A percentile compares a stretch with the other conserved stretches of the same genome.
These are phyloP conservation scores for Microcaecilia unicolor DNA, from an alignment of 2,797 vertebrate species.

Conservation along the genomic window DNA sequence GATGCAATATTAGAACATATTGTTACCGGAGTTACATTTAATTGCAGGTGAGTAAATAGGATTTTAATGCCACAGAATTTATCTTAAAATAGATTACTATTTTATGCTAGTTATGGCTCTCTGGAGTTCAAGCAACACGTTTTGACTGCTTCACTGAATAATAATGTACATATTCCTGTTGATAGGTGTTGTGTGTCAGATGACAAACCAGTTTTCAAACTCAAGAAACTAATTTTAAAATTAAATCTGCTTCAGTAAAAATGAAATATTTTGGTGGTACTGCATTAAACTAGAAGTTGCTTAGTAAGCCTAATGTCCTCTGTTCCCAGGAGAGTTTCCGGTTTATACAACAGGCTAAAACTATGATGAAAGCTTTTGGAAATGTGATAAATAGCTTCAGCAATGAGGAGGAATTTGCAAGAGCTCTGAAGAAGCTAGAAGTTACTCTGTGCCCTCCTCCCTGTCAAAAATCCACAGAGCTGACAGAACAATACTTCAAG, in stretches of 20 bases:
- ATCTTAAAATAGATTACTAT: too few relatives aligned
- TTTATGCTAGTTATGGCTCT: too few relatives aligned
- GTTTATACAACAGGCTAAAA: slow-evolving; percentile 62
- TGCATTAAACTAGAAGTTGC: too few relatives aligned
- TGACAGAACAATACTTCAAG: slow-evolving; percentile 48
- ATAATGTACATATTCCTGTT: too few relatives aligned
- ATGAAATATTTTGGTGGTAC: too few relatives aligned
- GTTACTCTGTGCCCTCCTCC: slow-evolving; percentile 44
- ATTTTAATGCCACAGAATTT: too few relatives aligned
- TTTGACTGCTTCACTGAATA: too few relatives aligned
- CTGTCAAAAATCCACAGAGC: slow-evolving; percentile 10
- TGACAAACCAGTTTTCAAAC: background rate
- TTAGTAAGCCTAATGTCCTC: background rate
- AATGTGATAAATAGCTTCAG: slow-evolving; percentile 62
- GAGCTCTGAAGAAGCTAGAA: slow-evolving; percentile 49
- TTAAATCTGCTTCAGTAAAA: too few relatives aligned
- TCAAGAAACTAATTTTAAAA: background rate
- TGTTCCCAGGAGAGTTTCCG: slow-evolving; percentile 69
- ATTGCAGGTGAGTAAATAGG: too few relatives aligned
- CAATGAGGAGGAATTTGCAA: slow-evolving; percentile 38
- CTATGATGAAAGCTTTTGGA: slow-evolving; percentile 65
- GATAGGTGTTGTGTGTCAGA: background rate
- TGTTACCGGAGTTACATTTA: too few relatives aligned
- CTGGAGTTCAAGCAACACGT: too few relatives aligned
- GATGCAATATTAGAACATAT: too few relatives aligned